A percentile compares a stretch with the other conserved stretches of the same genome.
These are phyloP conservation scores for Hylaeus volcanicus DNA, from an alignment of 1,140 invertebrate species.

Conservation along the genomic window DNA sequence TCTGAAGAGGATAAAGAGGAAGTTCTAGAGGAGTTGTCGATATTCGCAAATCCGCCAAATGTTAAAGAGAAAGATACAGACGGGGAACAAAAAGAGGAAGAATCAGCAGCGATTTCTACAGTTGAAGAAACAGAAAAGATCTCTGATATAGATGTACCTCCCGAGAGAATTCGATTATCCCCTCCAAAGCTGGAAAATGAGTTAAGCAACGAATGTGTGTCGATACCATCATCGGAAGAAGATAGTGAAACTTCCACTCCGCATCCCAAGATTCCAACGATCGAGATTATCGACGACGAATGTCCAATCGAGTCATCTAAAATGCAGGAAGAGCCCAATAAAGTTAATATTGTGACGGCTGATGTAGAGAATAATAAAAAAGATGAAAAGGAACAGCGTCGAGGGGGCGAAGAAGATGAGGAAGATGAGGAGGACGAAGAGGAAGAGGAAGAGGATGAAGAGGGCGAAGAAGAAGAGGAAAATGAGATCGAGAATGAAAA, in stretches of 20 bases:
- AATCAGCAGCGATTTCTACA: constrained; percentile 34
- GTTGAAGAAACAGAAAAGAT: background rate
- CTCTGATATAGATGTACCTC: constrained; percentile 1
- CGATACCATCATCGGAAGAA: background rate
- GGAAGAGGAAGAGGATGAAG: constrained; percentile 5
- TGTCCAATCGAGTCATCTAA: background rate
- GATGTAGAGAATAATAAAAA: constrained; percentile 9
- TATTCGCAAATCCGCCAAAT: background rate
- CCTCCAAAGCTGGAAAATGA: constrained; percentile 51
- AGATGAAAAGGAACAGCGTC: background rate
- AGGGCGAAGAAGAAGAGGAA: constrained; percentile 33
- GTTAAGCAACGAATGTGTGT: constrained; percentile 16
- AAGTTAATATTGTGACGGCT: background rate
- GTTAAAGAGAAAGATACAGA: background rate
- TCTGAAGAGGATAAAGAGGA: background rate
- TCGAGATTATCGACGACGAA: background rate
- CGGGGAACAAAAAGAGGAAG: constrained; percentile 51
- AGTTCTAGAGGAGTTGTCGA: background rate
- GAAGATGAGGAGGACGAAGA: constrained; percentile 42
- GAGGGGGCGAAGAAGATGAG: constrained; percentile 17
- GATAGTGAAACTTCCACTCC: background rate
- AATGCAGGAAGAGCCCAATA: background rate
- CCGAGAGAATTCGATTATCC: background rate
- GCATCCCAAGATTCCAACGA: background rate
- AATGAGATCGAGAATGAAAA: constrained; percentile 61